Conservation (phyloP, 2,888 invertebrate species). For the Cephus runcator region DNA sequence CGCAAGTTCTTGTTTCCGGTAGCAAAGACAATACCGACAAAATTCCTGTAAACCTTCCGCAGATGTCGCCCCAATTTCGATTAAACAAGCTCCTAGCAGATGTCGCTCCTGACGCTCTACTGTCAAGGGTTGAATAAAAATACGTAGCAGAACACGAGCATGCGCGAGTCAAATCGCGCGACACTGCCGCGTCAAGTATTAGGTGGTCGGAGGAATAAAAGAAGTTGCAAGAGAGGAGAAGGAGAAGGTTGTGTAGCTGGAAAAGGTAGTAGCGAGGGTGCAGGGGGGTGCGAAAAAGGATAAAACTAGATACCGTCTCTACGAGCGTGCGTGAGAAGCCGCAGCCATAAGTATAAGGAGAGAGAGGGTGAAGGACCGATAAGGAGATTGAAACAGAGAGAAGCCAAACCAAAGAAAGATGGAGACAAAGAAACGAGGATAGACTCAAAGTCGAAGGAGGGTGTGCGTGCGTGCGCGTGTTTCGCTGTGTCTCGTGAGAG, state of each 20-base stretch:
- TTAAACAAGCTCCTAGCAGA: neutral
- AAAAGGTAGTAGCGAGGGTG: neutral
- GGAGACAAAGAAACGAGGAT: neutral
- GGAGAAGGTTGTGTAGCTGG: neutral
- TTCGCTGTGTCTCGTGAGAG: neutral
- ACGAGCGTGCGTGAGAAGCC: too few species aligned
- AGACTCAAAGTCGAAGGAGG: neutral
- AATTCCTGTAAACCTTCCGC: neutral
- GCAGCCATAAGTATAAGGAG: neutral
- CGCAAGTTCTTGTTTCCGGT: neutral
- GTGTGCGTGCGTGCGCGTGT: neutral
- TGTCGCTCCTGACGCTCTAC: neutral
- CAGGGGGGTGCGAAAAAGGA: neutral
- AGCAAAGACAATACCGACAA: neutral
- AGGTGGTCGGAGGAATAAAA: neutral
- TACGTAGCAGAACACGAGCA: neutral
- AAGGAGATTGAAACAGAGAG: too few species aligned
- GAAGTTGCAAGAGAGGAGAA: neutral
- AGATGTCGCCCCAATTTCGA: neutral
- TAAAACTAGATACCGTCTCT: neutral
- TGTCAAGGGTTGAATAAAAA: neutral
- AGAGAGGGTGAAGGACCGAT: neutral
- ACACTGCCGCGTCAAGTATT: neutral
- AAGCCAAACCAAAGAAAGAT: neutral
- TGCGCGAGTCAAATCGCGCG: neutral